Conservation (phyloP, 64 coral and sea anemone genomes). For the Porites lutea region DNA sequence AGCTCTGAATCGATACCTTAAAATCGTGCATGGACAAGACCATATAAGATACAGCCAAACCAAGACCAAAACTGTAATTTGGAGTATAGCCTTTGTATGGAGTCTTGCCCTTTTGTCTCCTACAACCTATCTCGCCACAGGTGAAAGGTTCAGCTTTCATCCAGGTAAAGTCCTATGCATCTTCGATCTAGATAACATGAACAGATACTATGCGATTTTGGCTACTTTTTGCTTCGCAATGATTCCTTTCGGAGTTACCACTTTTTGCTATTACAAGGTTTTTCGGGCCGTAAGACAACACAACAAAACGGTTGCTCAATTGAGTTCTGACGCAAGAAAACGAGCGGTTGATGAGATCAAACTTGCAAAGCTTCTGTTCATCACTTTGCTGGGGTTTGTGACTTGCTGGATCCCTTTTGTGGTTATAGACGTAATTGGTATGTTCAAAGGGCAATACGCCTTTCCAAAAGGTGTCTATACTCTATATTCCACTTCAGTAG, state of each 20-base stretch:
- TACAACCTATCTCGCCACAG: constrained; percentile 35
- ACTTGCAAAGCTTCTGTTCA: constrained; percentile 57
- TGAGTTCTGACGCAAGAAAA: neutral
- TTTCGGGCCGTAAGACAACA: constrained; percentile 34
- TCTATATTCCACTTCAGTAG: constrained; percentile 19
- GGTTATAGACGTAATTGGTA: constrained; percentile 31
- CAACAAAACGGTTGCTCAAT: constrained; percentile 4
- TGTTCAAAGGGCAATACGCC: constrained; percentile 53
- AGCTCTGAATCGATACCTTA: constrained; percentile 54
- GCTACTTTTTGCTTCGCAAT: constrained; percentile 21
- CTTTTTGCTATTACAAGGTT: constrained; percentile 67
- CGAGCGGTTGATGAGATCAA: constrained; percentile 48
- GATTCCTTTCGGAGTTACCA: constrained; percentile 32
- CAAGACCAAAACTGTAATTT: constrained; percentile 4
- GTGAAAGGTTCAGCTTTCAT: constrained; percentile 39
- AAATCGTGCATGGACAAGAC: constrained; percentile 34
- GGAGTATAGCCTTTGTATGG: constrained; percentile 42
- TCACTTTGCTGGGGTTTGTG: constrained; percentile 45
- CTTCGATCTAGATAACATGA: constrained; percentile 54
- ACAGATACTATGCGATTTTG: constrained; percentile 34
- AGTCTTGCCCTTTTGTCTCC: constrained; percentile 40
- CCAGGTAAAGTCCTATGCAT: constrained; percentile 63
- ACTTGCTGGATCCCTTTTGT: constrained; percentile 73
- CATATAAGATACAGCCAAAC: constrained; percentile 22
- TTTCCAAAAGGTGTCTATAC: constrained; percentile 35